Percentiles rank a stretch among this genome's conserved stretches.
Evolutionary conservation across 2,888 invertebrate species (phyloP).

Genomic region (Brenthis hecate): DNA sequence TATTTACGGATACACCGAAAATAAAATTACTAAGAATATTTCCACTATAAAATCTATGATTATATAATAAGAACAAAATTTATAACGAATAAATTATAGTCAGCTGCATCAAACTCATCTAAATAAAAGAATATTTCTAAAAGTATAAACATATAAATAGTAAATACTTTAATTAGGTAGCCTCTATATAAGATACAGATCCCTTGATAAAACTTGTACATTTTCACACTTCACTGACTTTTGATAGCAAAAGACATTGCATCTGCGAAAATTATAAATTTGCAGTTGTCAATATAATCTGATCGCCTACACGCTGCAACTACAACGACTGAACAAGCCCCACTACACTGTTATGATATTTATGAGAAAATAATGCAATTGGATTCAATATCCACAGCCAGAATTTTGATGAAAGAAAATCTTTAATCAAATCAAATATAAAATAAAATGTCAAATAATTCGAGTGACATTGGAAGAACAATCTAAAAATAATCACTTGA

Average conservation of each 20-base stretch:
- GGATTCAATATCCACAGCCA: neutral
- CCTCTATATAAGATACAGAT: neutral
- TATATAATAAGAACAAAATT: too few relatives aligned
- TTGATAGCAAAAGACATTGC: slow-evolving; percentile 33
- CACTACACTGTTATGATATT: slow-evolving; percentile 33
- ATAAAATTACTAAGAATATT: too few relatives aligned
- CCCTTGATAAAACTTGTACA: neutral
- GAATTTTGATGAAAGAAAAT: neutral
- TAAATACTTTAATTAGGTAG: neutral
- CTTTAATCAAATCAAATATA: neutral
- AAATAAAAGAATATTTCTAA: too few relatives aligned
- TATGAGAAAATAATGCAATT: slow-evolving; percentile 34
- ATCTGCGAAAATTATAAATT: slow-evolving; percentile 39
- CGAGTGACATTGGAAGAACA: too few relatives aligned
- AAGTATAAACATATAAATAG: too few relatives aligned
- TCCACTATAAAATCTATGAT: too few relatives aligned
- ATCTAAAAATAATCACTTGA: too few relatives aligned
- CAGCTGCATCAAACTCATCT: too few relatives aligned
- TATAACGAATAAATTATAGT: too few relatives aligned
- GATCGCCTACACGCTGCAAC: slow-evolving; percentile 41
- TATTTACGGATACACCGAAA: too few relatives aligned
- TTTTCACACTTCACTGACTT: slow-evolving; percentile 3
- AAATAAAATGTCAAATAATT: neutral
- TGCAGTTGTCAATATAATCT: slow-evolving; percentile 37
- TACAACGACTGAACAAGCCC: slow-evolving; percentile 38